These are phyloP conservation scores for Orientallactaga sibirica DNA, from an alignment of 2,797 vertebrate species.

Conservation along the genomic window DNA sequence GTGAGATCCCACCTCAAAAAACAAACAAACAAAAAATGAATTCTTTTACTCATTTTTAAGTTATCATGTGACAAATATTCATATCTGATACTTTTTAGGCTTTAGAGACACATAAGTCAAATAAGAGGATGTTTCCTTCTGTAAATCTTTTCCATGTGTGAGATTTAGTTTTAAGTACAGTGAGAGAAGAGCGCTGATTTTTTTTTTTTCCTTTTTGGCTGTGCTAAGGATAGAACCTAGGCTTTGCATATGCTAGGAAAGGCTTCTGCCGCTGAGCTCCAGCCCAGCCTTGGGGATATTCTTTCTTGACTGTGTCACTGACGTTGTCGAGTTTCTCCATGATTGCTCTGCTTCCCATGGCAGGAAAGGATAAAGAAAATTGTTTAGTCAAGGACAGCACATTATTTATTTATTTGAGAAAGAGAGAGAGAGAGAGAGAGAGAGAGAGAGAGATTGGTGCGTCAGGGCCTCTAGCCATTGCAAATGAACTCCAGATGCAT, in stretches of 20 bases:
- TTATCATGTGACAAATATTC: background rate
- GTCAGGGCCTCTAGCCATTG: too few relatives aligned
- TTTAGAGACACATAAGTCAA: background rate
- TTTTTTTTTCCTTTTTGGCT: too few relatives aligned
- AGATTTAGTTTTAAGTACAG: conserved; percentile 32
- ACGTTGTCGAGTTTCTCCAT: background rate
- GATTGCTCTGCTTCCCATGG: background rate
- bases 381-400: background rate
- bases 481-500: too few relatives aligned
- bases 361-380: conserved; percentile 4
- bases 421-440: too few relatives aligned
- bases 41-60: conserved; percentile 33
- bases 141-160: background rate
- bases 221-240: too few relatives aligned
- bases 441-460: too few relatives aligned
- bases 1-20: too few relatives aligned
- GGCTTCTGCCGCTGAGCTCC: too few relatives aligned
- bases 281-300: background rate
- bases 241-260: too few relatives aligned
- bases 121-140: background rate
- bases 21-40: background rate
- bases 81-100: background rate
- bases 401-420: background rate
- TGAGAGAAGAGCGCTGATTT: background rate
- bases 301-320: background rate